A percentile compares a stretch with the other conserved stretches of the same genome.
Conservation (phyloP, 2,113 vertebrate species). For the Cervus canadensis region DNA sequence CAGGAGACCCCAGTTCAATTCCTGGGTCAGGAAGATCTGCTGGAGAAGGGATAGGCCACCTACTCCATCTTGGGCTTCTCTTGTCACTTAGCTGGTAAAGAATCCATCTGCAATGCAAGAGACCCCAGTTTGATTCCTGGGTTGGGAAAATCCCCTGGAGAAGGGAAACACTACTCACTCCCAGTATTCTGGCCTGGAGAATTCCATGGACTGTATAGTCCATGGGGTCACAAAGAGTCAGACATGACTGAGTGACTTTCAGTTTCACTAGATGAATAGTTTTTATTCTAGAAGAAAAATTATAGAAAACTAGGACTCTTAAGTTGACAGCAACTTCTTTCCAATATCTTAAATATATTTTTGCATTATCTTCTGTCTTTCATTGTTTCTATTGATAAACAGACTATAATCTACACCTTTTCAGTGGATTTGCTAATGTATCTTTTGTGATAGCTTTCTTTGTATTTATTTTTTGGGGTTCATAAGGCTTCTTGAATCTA, state of each 20-base stretch:
- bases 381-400: background rate
- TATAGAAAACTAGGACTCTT: background rate
- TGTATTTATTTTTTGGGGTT: background rate
- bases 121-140: background rate
- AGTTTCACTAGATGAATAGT: background rate
- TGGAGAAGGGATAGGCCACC: background rate
- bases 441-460: background rate
- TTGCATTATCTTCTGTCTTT: background rate
- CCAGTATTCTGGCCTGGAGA: background rate
- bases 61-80: background rate
- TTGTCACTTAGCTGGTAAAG: background rate
- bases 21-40: background rate
- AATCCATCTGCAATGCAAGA: background rate
- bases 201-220: background rate
- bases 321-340: background rate
- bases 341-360: background rate
- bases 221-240: background rate
- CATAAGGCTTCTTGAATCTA: background rate
- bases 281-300: background rate
- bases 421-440: background rate
- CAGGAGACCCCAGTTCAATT: background rate
- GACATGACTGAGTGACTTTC: background rate
- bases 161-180: background rate
- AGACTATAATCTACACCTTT: background rate
- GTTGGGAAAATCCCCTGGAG: background rate